phyloP scores from a whole-genome alignment of 2,888 invertebrate species.

The Nomada fabriciana region DNA sequence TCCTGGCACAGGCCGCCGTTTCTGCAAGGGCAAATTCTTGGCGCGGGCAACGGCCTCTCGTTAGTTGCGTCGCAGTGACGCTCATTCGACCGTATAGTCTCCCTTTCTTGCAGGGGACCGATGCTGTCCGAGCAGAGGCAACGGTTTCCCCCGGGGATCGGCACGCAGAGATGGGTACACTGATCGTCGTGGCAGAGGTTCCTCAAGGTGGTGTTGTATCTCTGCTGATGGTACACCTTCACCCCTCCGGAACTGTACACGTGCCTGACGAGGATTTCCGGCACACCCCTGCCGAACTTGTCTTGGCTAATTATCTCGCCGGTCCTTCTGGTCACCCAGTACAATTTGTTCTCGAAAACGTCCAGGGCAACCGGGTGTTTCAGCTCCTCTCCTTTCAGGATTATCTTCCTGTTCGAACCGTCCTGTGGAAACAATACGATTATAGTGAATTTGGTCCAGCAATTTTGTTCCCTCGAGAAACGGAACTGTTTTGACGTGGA shows the following conservation, averaged over 20 bases:
- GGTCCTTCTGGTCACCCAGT: constrained; percentile 96
- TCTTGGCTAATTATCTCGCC: constrained; percentile 96
- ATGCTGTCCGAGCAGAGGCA: constrained; percentile 96
- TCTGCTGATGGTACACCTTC: constrained; percentile 93
- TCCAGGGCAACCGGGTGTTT: constrained; percentile 88
- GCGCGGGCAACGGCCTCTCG: constrained; percentile 90
- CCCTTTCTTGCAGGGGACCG: constrained; percentile 76
- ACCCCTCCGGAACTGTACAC: constrained; percentile 94
- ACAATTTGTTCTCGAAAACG: constrained; percentile 96
- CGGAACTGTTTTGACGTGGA: no score
- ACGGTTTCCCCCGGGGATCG: constrained; percentile 94
- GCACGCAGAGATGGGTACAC: constrained; percentile 97
- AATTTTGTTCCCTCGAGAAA: neutral
- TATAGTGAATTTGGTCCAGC: neutral
- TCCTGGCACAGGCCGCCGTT: constrained; percentile 93
- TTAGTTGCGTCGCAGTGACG: constrained; percentile 94
- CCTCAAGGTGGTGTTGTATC: constrained; percentile 91
- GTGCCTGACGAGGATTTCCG: constrained; percentile 92
- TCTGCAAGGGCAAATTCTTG: constrained; percentile 92
- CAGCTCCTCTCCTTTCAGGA: constrained; percentile 89
- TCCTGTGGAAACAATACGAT: constrained; percentile 86
- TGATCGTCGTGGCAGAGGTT: constrained; percentile 89
- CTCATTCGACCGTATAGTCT: constrained; percentile 46
- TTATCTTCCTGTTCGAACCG: constrained; percentile 90
- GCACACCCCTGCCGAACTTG: constrained; percentile 98